Percentiles rank a stretch among this genome's conserved stretches.
phyloP scores from a whole-genome alignment of 2,113 vertebrate genomes.

The Chaenocephalus aceratus region DNA sequence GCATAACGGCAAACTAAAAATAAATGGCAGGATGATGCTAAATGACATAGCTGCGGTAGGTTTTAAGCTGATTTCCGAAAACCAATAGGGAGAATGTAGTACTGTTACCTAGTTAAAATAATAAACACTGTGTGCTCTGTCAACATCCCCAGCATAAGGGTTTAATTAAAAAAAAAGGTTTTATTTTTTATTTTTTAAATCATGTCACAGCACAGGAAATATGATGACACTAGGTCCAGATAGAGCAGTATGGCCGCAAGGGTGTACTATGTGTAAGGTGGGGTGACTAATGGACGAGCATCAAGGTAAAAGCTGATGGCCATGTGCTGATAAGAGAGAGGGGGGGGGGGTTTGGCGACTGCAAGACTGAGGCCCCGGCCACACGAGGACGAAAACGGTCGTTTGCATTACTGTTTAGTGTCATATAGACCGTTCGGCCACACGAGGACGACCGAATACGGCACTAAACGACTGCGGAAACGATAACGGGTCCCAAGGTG shows the following conservation, averaged over 20 bases:
- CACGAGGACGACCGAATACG: too few relatives aligned
- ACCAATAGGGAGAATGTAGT: neutral
- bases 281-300: slow-evolving; percentile 67
- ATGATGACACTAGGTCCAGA: slow-evolving; percentile 24
- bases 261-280: slow-evolving; percentile 30
- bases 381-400: too few relatives aligned
- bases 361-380: slow-evolving; percentile 18
- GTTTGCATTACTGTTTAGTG: too few relatives aligned
- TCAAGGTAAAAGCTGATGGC: slow-evolving; percentile 63
- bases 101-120: slow-evolving; percentile 7
- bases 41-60: slow-evolving; percentile 1
- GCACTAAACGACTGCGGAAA: too few relatives aligned
- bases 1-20: slow-evolving; percentile 5
- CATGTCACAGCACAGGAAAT: slow-evolving; percentile 16
- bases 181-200: neutral
- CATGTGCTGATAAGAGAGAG: slow-evolving; percentile 32
- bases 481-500: too few relatives aligned
- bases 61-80: slow-evolving; percentile 11
- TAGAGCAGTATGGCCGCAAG: slow-evolving; percentile 27
- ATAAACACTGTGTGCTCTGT: slow-evolving; percentile 1
- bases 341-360: neutral
- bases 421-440: too few relatives aligned
- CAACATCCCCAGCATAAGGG: slow-evolving; percentile 3
- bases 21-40: slow-evolving; percentile 11
- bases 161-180: slow-evolving; percentile 11